These are phyloP conservation scores for Synergus itoensis DNA, from an alignment of 2,888 invertebrate species.

Conservation along the genomic window DNA sequence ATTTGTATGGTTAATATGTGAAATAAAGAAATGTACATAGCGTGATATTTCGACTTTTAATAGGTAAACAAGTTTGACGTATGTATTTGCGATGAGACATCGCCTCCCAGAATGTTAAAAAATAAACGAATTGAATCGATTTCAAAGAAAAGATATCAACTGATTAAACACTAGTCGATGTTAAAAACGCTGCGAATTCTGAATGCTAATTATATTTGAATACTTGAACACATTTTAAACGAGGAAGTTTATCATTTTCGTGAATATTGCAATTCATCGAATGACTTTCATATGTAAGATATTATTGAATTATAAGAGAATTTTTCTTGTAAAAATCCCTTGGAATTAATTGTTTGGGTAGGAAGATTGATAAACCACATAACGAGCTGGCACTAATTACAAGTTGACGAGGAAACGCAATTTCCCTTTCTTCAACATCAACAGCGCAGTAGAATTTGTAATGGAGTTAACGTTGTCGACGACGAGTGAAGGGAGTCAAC, in stretches of 20 bases:
- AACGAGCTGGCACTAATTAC: background rate
- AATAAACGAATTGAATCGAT: background rate
- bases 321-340: background rate
- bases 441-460: background rate
- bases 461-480: background rate
- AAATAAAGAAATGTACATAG: slow-evolving; percentile 12
- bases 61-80: background rate
- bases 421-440: background rate
- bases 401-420: background rate
- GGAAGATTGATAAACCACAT: background rate
- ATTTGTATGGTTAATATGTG: background rate
- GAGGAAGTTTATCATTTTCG: background rate
- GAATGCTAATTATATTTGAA: background rate
- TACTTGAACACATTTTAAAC: background rate
- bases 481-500: background rate
- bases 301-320: background rate
- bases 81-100: background rate
- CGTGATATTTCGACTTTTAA: background rate
- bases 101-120: background rate
- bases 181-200: background rate
- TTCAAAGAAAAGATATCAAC: background rate
- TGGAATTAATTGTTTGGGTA: background rate
- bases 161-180: background rate
- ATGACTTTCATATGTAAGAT: background rate
- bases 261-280: background rate